Evolutionary conservation across 2,113 vertebrate species (phyloP), one percentile per base, ranked within the genome.

Genomic region (Egretta garzetta): DNA sequence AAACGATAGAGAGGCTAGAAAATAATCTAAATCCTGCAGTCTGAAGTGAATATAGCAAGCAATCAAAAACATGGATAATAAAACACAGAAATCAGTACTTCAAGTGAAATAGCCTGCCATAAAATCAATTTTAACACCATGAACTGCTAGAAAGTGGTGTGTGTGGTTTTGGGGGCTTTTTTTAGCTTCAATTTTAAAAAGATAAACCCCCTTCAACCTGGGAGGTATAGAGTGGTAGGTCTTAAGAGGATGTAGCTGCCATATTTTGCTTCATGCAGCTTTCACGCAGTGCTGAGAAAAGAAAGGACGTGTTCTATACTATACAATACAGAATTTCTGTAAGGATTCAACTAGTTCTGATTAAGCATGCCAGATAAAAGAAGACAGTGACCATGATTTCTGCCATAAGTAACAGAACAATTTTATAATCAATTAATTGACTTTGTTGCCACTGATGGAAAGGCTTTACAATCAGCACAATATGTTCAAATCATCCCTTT

Each of bases 111-210:
- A 95, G 81, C 53, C 94, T 80, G 87, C 96, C 43, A 60, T 92
- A 96, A 97, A 97, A 97, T 98, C 96, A 62, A 95, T 98, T 96
- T 95, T 96, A 96, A 83, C 88, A 95, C 91, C 53, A 68, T 45
- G 60, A 97, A 73, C 95, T 97, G 93, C 80, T 86, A 94, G 95
- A 52, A 86, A 94, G 91, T 71, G 32, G 14, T 43, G 41, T 43
- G 41, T 43, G 41, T 43, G 41, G 13, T 43, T 43, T 43, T 43
- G 6, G 14, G 10, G 4, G 0, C 14, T 60, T 87, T 83, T 92
- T 91, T 59, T 49, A 77, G 45, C 68, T 96, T 92, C 87, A 93
- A n/a, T 96, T 96, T 89, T 24, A 83, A 60, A 62, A 81, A 80
- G 73, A 86, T 75, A 86, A 90, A 88, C 55, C 19, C 45, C 50